Evolutionary conservation across 2,113 vertebrate genomes (phyloP).

Genomic region (Noturus placidus): DNA sequence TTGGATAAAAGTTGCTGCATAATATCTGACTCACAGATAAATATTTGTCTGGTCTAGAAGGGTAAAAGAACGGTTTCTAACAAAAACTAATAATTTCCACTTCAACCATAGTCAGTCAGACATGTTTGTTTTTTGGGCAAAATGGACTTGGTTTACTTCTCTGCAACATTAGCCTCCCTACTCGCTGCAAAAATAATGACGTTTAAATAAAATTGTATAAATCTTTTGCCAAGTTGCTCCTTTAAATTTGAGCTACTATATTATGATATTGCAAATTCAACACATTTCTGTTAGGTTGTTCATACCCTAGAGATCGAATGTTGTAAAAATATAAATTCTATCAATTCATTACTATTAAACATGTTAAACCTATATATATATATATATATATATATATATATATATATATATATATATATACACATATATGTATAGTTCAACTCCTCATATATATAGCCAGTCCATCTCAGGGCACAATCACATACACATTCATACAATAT

Average conservation of each 20-base stretch:
- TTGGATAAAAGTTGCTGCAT: background rate
- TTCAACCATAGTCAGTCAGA: background rate
- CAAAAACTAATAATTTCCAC: background rate
- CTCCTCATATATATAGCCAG: too few relatives aligned
- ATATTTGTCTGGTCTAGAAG: background rate
- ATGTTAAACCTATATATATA: background rate
- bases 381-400: too few relatives aligned
- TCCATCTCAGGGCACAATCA: too few relatives aligned
- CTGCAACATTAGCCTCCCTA: background rate
- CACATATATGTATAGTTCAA: too few relatives aligned
- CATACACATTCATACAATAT: too few relatives aligned
- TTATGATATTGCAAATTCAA: background rate
- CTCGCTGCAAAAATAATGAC: background rate
- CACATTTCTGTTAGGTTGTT: background rate
- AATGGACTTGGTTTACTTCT: background rate
- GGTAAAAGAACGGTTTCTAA: background rate
- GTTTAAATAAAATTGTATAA: background rate
- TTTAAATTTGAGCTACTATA: background rate
- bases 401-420: too few relatives aligned
- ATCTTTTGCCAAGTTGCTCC: background rate
- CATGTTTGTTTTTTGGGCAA: background rate
- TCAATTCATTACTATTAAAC: background rate
- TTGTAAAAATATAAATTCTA: background rate
- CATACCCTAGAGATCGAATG: background rate
- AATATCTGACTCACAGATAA: slow-evolving; percentile 1